These are phyloP conservation scores for Dromas ardeola DNA, from an alignment of 2,113 vertebrate genomes.

Conservation along the genomic window DNA sequence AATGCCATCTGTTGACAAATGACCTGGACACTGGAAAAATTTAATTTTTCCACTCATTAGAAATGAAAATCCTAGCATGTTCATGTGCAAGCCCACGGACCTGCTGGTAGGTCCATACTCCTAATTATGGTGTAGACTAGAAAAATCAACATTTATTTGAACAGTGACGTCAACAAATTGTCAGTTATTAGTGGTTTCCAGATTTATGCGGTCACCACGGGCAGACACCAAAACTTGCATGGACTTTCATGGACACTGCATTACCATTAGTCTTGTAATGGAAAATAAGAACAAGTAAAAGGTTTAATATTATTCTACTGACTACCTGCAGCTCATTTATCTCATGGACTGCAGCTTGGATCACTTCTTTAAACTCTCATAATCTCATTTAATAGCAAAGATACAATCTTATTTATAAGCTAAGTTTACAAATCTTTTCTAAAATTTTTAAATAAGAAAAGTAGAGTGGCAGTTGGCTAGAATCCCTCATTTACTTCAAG, in stretches of 20 bases:
- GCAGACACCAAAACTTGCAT: neutral
- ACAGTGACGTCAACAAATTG: neutral
- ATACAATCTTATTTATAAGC: neutral
- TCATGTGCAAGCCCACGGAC: neutral
- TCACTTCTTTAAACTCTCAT: neutral
- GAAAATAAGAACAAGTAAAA: neutral
- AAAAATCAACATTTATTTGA: neutral
- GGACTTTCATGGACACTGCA: neutral
- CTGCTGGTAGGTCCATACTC: neutral
- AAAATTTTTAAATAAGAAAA: neutral
- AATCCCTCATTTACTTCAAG: neutral
- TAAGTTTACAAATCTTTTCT: neutral
- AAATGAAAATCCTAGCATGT: neutral
- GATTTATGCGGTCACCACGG: neutral
- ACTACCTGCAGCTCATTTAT: neutral
- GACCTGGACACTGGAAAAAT: neutral
- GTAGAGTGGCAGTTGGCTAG: neutral
- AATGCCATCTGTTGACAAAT: neutral
- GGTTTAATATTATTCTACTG: neutral
- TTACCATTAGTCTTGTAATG: neutral
- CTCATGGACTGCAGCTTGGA: neutral
- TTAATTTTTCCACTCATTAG: neutral
- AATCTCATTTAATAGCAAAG: neutral
- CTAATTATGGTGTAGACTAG: neutral
- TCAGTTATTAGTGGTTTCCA: neutral